These are phyloP conservation scores for Holothuria scabra DNA, from an alignment of 53 echinoderm and acorn worm genomes.

Conservation along the genomic window DNA sequence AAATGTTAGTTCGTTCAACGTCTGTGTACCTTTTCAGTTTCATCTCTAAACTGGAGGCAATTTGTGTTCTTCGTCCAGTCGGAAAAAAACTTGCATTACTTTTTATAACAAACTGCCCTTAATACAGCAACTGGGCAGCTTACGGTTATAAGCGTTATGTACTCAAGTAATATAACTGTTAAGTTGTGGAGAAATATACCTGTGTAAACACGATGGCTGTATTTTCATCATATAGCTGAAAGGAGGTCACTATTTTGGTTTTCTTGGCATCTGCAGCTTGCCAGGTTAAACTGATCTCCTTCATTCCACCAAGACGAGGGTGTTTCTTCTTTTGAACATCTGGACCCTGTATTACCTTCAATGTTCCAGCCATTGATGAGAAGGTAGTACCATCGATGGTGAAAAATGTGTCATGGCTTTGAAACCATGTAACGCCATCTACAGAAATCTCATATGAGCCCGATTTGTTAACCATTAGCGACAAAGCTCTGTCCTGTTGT, in stretches of 20 bases:
- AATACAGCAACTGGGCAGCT: no score
- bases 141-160: no score
- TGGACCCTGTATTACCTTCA: conserved; percentile 26
- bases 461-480: background rate
- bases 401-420: conserved; percentile 37
- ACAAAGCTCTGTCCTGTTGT: background rate
- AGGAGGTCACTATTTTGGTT: conserved; percentile 28
- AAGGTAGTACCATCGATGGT: conserved; percentile 9
- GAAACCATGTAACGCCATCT: conserved; percentile 27
- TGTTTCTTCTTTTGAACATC: background rate
- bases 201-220: conserved; percentile 40
- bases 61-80: no score
- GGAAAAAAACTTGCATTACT: no score
- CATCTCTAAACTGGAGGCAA: no score
- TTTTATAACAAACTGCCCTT: no score
- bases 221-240: conserved; percentile 1
- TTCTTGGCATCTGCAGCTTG: conserved; percentile 22
- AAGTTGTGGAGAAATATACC: background rate
- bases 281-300: conserved; percentile 32
- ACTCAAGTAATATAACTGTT: no score
- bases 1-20: no score
- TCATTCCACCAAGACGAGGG: conserved; percentile 9
- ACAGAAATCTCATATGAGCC: conserved; percentile 20
- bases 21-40: no score
- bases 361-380: conserved; percentile 38